Conservation (phyloP, 2,113 vertebrate genomes). For the Malurus cyaneus region DNA sequence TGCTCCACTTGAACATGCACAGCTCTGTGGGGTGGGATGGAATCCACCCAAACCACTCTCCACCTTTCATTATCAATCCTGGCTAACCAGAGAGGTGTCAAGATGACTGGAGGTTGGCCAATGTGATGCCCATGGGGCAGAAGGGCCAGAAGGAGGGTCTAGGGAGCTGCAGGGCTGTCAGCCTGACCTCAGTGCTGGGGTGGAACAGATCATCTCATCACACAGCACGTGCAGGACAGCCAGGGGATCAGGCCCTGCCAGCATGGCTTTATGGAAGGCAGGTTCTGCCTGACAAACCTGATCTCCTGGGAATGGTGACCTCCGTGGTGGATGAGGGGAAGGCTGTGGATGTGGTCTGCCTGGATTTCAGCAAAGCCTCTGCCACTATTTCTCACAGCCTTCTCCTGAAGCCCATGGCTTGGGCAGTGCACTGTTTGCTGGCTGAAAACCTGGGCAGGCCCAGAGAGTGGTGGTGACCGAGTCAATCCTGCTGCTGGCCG, state of each 20-base stretch:
- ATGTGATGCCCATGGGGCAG: rapidly evolving
- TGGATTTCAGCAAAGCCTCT: background rate
- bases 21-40: background rate
- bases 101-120: background rate
- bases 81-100: background rate
- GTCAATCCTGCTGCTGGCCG: background rate
- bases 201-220: background rate
- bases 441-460: background rate
- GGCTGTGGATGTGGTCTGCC: background rate
- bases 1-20: background rate
- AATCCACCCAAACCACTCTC: background rate
- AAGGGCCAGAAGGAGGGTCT: background rate
- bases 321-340: background rate
- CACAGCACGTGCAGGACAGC: background rate
- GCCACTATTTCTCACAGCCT: background rate
- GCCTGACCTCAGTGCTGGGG: background rate
- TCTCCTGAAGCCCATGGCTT: background rate
- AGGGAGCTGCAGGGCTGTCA: background rate
- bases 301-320: background rate
- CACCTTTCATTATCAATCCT: background rate
- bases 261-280: background rate
- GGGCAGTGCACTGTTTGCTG: background rate
- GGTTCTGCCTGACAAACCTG: background rate
- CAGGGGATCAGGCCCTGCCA: background rate
- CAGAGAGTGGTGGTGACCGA: background rate